Conservation (phyloP, 2,888 invertebrate genomes). For the Nebria salina region DNA sequence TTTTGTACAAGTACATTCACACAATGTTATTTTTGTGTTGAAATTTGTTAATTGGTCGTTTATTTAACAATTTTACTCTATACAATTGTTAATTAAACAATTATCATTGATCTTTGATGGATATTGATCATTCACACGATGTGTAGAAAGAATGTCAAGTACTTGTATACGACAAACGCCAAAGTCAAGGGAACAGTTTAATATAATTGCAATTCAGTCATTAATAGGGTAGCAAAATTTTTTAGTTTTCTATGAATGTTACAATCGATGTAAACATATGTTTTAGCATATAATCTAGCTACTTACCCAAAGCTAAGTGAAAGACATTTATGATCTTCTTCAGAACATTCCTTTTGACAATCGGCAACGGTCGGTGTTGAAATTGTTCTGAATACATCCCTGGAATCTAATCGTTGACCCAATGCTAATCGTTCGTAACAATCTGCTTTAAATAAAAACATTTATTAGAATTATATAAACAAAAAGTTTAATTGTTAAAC, state of each 20-base stretch:
- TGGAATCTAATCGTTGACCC: slow-evolving; percentile 62
- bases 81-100: slow-evolving; percentile 9
- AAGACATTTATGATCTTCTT: slow-evolving; percentile 62
- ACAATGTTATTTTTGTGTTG: slow-evolving; percentile 8
- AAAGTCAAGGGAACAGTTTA: slow-evolving; percentile 19
- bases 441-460: slow-evolving; percentile 56
- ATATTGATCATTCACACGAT: slow-evolving; percentile 16
- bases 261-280: too few species aligned
- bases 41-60: slow-evolving; percentile 15
- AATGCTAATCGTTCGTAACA: slow-evolving; percentile 67
- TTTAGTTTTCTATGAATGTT: too few species aligned
- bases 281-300: too few species aligned
- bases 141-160: not conserved
- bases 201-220: not conserved
- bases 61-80: not conserved
- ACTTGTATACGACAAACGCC: not conserved
- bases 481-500: not conserved
- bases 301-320: slow-evolving; percentile 67
- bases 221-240: too few species aligned
- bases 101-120: slow-evolving; percentile 28
- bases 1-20: slow-evolving; percentile 7
- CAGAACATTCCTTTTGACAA: slow-evolving; percentile 64
- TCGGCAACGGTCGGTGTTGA: slow-evolving; percentile 60
- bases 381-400: slow-evolving; percentile 59
- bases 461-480: not conserved